phyloP scores from a whole-genome alignment of 2,888 invertebrate species.

The Habroteleia sp. region DNA sequence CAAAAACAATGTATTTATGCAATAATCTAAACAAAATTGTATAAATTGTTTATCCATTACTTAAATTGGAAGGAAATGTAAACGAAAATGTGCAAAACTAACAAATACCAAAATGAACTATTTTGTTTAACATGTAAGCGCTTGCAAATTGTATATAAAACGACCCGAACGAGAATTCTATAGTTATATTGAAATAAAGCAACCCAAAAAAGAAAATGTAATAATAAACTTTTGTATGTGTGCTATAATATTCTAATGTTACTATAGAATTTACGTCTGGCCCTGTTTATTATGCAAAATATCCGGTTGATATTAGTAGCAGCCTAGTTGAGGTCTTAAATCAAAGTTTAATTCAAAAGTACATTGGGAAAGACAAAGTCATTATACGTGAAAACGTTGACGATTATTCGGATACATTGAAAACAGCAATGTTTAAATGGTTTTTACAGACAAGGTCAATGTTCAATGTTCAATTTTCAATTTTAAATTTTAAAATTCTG shows the following conservation, averaged over 20 bases:
- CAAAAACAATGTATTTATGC: too few relatives aligned
- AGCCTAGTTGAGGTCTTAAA: slow-evolving; percentile 50
- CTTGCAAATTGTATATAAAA: slow-evolving; percentile 1
- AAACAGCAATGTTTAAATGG: not conserved
- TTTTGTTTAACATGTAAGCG: not conserved
- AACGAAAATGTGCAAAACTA: too few relatives aligned
- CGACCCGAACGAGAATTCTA: slow-evolving; percentile 17
- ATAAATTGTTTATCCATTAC: too few relatives aligned
- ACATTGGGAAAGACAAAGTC: slow-evolving; percentile 32
- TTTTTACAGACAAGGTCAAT: too few relatives aligned
- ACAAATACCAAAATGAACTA: too few relatives aligned
- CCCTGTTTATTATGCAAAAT: slow-evolving; percentile 45
- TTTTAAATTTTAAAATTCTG: too few relatives aligned
- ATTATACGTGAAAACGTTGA: slow-evolving; percentile 14
- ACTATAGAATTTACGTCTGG: slow-evolving; percentile 48
- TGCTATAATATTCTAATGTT: slow-evolving; percentile 43
- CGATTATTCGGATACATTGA: not conserved
- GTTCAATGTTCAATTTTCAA: not conserved
- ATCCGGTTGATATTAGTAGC: slow-evolving; percentile 47
- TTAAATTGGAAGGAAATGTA: too few relatives aligned
- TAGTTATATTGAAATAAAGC: slow-evolving; percentile 11
- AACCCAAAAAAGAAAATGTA: slow-evolving; percentile 28
- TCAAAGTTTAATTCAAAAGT: slow-evolving; percentile 50
- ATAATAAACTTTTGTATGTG: slow-evolving; percentile 41
- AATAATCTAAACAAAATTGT: too few relatives aligned